Base-by-base conservation (phyloP, 2,113 vertebrate genomes). In the Hydrochoerus hydrochaeris region DNA sequence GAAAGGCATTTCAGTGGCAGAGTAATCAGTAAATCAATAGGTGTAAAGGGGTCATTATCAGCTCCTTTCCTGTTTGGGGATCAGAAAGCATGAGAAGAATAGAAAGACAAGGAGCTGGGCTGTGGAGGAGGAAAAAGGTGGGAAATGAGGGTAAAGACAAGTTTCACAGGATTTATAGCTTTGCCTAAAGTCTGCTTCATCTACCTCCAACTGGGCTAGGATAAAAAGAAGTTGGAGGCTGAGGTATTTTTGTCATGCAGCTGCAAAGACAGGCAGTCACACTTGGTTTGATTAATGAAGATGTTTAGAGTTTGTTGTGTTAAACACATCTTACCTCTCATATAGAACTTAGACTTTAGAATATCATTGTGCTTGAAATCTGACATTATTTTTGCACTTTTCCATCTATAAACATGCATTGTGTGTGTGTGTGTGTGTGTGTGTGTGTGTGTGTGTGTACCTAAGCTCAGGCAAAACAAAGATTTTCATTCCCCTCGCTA, bases 201-300 rank as follows among this genome's bases (percentile, higher is more conserved):
- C 95, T 86, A 69, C 78, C 84, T 96, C 96, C 97, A 94, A 82
- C 87, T 80, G 96, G 60, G 96, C 32, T 83, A 49, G 32, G 46
- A 97, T 38, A 62, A 92, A 94, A 96, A 63, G 65, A 92, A 94
- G 77, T 57, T 90, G 52, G 60, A 88, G 54, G n/a, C 69, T 67
- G 87, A 92, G 90, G 69, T 97, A 65, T 85, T 92, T 95, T 77
- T 90, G 92, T 81, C 87, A 19, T 44, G 57, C 78, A 90, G 87
- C 87, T 95, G 88, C 81, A 78, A 80, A 88, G 24, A 75, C 54
- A 95, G 38, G 30, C 63, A 69, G 87, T 38, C 49, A 65, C 57
- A 78, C 63, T n/a, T 32, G 60, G 87, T 82, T 80, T 96, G 96
- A 95, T 94, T 94, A 94, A 88, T 90, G 85, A 85, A 67, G 57